A percentile compares a stretch with the other conserved stretches of the same genome.
phyloP scores from a whole-genome alignment of 2,113 vertebrate genomes.

The Thunnus maccoyii region DNA sequence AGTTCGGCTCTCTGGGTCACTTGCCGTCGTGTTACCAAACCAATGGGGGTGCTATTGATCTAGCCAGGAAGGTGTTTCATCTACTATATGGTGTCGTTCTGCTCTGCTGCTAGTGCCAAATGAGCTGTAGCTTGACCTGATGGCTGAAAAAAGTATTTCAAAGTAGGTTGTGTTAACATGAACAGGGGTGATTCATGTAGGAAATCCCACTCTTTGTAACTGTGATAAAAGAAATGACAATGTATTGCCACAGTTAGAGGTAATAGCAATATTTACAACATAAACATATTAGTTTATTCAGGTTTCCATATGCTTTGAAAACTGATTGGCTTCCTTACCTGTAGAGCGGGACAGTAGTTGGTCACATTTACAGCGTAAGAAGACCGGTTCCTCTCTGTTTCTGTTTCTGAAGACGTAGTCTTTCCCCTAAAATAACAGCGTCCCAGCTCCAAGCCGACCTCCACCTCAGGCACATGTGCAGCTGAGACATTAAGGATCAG shows the following conservation, averaged over 20 bases:
- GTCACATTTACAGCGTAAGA: conserved; percentile 78
- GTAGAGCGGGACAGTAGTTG: conserved; percentile 79
- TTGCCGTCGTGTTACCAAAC: neutral
- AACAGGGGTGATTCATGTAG: neutral
- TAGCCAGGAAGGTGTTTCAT: conserved; percentile 12
- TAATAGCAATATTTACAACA: conserved; percentile 37
- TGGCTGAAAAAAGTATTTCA: conserved; percentile 38
- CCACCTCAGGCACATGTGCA: conserved; percentile 48
- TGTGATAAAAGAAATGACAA: conserved; percentile 28
- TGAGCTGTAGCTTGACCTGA: conserved; percentile 7
- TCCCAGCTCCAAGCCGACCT: conserved; percentile 79
- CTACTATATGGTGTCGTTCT: conserved; percentile 2
- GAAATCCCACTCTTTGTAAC: conserved; percentile 15
- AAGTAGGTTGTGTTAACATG: conserved; percentile 18
- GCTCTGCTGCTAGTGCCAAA: conserved; percentile 28
- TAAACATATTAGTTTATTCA: conserved; percentile 6
- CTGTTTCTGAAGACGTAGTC: conserved; percentile 44
- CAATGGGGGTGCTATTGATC: neutral
- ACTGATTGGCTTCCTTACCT: conserved; percentile 74
- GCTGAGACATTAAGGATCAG: conserved; percentile 65
- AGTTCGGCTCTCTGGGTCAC: neutral
- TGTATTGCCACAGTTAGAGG: conserved; percentile 8
- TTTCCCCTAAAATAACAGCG: conserved; percentile 79
- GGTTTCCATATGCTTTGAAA: neutral
- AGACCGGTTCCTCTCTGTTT: conserved; percentile 33